These are phyloP conservation scores for Bettongia penicillata DNA, from an alignment of 2,113 vertebrate species.

Conservation along the genomic window DNA sequence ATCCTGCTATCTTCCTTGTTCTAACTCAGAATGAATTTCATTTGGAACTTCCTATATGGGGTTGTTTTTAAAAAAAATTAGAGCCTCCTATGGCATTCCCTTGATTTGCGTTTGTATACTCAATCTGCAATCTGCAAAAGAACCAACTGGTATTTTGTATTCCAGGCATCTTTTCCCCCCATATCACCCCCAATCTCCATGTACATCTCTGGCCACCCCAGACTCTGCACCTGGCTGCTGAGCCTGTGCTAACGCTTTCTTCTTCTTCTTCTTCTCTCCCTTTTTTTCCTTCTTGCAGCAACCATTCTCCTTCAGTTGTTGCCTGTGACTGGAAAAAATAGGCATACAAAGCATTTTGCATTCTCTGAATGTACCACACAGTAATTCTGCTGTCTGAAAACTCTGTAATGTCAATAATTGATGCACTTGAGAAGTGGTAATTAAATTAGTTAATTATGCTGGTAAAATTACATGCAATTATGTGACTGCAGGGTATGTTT, in stretches of 20 bases:
- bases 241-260: constrained; percentile 58
- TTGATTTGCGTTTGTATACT: constrained; percentile 23
- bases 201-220: constrained; percentile 38
- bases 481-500: constrained; percentile 99
- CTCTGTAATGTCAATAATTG: constrained; percentile 99
- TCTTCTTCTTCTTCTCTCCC: constrained; percentile 47
- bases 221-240: constrained; percentile 61
- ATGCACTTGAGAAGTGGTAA: constrained; percentile 99
- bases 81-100: background rate
- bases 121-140: background rate
- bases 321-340: constrained; percentile 85
- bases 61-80: constrained; percentile 18
- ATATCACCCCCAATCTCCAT: background rate
- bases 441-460: constrained; percentile 99
- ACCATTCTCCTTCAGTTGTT: constrained; percentile 81
- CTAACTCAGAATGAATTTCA: background rate
- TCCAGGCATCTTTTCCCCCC: background rate
- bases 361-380: constrained; percentile 97
- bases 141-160: background rate
- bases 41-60: background rate
- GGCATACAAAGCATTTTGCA: constrained; percentile 92
- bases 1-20: background rate
- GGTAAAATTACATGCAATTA: constrained; percentile 99
- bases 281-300: constrained; percentile 35
- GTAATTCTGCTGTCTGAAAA: constrained; percentile 99